These are phyloP conservation scores for Carlito syrichta DNA, from an alignment of 2,113 vertebrate genomes.

Conservation along the genomic window DNA sequence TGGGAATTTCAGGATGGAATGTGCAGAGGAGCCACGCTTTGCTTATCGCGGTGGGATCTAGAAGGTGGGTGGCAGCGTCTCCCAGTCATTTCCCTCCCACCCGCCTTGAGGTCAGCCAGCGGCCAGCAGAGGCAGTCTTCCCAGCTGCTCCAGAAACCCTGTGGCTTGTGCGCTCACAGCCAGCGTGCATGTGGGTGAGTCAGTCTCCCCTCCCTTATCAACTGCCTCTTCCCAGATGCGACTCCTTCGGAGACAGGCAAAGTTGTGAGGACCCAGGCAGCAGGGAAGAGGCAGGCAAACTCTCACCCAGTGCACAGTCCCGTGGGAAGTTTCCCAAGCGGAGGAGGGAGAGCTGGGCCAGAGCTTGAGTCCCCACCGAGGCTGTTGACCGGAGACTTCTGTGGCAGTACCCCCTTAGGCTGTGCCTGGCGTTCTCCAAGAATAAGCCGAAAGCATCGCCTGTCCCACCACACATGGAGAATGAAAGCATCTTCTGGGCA, in stretches of 20 bases:
- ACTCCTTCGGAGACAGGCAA: neutral
- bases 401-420: neutral
- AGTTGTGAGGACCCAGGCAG: neutral
- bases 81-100: neutral
- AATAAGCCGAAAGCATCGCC: neutral
- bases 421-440: neutral
- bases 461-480: neutral
- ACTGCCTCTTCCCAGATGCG: neutral
- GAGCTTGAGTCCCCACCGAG: too few species aligned
- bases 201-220: neutral
- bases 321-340: neutral
- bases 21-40: neutral
- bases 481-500: neutral
- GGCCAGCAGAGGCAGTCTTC: neutral
- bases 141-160: neutral
- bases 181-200: neutral
- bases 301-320: neutral
- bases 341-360: neutral
- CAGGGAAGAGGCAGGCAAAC: neutral
- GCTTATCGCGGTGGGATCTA: neutral
- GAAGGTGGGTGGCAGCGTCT: neutral
- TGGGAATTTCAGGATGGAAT: neutral
- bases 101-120: neutral
- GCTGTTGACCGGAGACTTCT: neutral
- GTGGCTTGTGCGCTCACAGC: neutral